Conservation (phyloP, 2,113 vertebrate species). For the Myrmophylax atrothorax region DNA sequence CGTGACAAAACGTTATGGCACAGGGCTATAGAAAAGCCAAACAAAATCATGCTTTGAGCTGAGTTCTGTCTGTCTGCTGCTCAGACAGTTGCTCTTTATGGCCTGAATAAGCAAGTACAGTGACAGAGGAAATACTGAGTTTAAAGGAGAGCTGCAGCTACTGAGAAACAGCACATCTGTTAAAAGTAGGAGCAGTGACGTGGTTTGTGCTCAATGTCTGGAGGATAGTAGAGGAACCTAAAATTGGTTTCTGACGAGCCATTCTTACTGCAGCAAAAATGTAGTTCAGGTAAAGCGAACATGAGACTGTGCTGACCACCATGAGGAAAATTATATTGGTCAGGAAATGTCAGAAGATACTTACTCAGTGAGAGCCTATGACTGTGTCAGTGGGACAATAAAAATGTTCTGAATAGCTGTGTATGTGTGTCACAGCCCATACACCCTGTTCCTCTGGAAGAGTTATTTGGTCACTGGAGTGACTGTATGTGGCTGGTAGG, state of each 20-base stretch:
- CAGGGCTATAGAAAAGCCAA: not conserved
- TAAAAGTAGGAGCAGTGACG: not conserved
- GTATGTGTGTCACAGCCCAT: not conserved
- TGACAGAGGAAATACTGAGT: not conserved
- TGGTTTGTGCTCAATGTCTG: not conserved
- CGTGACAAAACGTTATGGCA: not conserved
- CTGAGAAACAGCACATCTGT: not conserved
- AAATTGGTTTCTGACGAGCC: not conserved
- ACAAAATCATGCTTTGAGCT: not conserved
- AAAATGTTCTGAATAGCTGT: not conserved
- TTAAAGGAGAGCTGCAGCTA: not conserved
- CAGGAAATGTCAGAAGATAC: not conserved
- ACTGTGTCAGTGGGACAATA: not conserved
- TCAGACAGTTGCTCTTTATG: not conserved
- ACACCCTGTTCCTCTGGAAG: not conserved
- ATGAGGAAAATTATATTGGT: not conserved
- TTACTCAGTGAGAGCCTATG: rapidly evolving
- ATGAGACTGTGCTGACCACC: not conserved
- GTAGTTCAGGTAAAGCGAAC: not conserved
- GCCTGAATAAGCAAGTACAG: not conserved
- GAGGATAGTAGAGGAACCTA: not conserved
- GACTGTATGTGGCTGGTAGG: not conserved
- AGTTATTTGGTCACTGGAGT: not conserved
- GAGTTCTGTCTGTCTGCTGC: not conserved
- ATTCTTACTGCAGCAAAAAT: not conserved